Percentiles rank a stretch among this genome's conserved stretches.
These are phyloP conservation scores for Camarhynchus parvulus DNA, from an alignment of 2,113 vertebrate genomes.

Conservation along the genomic window DNA sequence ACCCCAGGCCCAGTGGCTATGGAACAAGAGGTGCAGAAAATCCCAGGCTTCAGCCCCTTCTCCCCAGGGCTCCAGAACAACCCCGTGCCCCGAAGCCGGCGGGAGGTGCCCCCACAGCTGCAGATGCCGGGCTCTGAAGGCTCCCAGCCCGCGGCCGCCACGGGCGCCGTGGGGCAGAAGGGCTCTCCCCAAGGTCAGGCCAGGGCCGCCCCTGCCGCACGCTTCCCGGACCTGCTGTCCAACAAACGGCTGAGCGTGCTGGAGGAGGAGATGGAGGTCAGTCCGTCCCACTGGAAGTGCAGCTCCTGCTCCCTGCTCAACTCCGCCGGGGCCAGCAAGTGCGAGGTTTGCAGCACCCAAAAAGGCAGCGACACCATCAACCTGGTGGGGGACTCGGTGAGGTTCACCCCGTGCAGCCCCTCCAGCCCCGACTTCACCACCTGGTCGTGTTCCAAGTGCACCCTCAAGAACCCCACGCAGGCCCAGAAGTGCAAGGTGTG, in stretches of 20 bases:
- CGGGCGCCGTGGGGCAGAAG: conserved; percentile 62
- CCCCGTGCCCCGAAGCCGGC: conserved; percentile 90
- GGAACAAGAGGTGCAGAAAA: conserved; percentile 72
- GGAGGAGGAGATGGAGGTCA: conserved; percentile 84
- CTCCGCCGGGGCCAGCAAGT: conserved; percentile 52
- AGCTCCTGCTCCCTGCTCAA: conserved; percentile 79
- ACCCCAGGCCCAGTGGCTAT: conserved; percentile 67
- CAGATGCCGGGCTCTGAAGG: conserved; percentile 79
- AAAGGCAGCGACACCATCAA: conserved; percentile 85
- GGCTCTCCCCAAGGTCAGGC: conserved; percentile 74
- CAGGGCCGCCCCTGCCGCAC: conserved; percentile 43
- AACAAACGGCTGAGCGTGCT: conserved; percentile 88
- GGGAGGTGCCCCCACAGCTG: conserved; percentile 90
- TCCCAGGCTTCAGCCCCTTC: conserved; percentile 79
- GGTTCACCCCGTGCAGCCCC: conserved; percentile 90
- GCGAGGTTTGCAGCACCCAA: conserved; percentile 80
- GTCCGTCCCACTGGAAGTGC: conserved; percentile 82
- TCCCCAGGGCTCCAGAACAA: conserved; percentile 90
- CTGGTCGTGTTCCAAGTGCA: conserved; percentile 95
- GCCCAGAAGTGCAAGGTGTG: conserved; percentile 88
- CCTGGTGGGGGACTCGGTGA: conserved; percentile 86
- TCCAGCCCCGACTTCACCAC: conserved; percentile 95
- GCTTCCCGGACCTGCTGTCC: conserved; percentile 78
- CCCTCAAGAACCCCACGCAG: conserved; percentile 87
- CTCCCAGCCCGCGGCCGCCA: conserved; percentile 45